Evolutionary conservation across 2,888 invertebrate genomes (phyloP).

Genomic region (Coenonympha arcania): DNA sequence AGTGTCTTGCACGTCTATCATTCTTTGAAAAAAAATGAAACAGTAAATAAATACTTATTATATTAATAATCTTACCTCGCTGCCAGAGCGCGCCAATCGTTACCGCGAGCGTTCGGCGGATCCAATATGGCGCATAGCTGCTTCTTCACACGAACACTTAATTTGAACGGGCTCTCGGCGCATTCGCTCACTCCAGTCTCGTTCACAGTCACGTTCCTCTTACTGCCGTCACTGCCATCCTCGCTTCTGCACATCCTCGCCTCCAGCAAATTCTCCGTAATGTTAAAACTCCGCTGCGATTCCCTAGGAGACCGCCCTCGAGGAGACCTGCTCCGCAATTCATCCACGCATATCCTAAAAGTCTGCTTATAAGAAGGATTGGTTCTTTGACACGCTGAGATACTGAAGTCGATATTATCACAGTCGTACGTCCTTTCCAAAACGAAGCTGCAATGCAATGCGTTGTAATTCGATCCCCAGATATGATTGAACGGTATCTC

Average conservation of each 20-base stretch:
- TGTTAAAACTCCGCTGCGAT: constrained; percentile 66
- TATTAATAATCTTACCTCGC: too few species aligned
- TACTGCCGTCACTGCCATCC: constrained; percentile 62
- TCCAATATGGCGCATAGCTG: constrained; percentile 81
- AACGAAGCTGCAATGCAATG: constrained; percentile 92
- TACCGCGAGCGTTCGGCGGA: constrained; percentile 91
- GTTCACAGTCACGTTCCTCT: constrained; percentile 74
- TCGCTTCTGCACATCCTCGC: constrained; percentile 66
- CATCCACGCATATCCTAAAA: constrained; percentile 66
- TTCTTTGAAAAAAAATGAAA: too few species aligned
- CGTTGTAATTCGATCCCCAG: constrained; percentile 89
- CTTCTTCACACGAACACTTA: constrained; percentile 72
- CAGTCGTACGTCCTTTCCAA: constrained; percentile 79
- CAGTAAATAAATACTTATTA: too few species aligned
- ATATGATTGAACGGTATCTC: constrained; percentile 93
- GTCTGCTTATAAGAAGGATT: constrained; percentile 70
- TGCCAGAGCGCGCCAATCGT: constrained; percentile 98
- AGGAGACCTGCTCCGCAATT: constrained; percentile 62
- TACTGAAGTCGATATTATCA: constrained; percentile 64
- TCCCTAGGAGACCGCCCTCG: constrained; percentile 67
- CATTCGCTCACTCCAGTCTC: constrained; percentile 77
- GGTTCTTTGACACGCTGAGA: constrained; percentile 66
- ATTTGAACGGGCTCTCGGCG: constrained; percentile 75
- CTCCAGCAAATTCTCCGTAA: constrained; percentile 66
- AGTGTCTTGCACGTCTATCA: too few species aligned